phyloP scores from a whole-genome alignment of 2,113 vertebrate genomes.

The Mola mola region DNA sequence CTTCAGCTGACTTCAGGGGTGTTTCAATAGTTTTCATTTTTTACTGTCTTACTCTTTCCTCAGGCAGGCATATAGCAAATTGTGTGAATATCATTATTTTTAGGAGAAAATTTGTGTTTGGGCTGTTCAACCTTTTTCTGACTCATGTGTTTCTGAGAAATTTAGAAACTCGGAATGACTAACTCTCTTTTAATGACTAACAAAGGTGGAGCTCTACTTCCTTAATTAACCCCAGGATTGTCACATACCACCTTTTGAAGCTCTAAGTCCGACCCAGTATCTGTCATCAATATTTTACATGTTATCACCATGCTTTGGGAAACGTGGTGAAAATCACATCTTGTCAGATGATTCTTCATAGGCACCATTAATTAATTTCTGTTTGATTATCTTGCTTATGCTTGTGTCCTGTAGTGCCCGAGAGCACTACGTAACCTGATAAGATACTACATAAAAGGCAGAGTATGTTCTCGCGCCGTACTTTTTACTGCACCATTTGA shows the following conservation, averaged over 20 bases:
- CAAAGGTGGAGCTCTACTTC: not conserved
- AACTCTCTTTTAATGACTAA: not conserved
- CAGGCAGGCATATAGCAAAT: too few species aligned
- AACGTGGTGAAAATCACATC: slow-evolving; percentile 5
- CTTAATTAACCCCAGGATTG: not conserved
- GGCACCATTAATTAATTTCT: slow-evolving; percentile 5
- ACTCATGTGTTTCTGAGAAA: not conserved
- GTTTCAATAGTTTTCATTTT: too few species aligned
- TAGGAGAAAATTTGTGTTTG: too few species aligned
- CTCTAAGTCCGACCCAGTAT: not conserved
- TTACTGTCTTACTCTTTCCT: too few species aligned
- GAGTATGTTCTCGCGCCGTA: slow-evolving; percentile 47
- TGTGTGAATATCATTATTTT: too few species aligned
- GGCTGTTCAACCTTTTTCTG: too few species aligned
- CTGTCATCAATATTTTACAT: not conserved
- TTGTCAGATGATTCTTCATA: slow-evolving; percentile 8
- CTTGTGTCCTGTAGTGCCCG: slow-evolving; percentile 9
- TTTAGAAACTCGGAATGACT: slow-evolving; percentile 3
- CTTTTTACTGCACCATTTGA: slow-evolving; percentile 59
- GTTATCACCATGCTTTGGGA: not conserved
- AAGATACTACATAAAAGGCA: slow-evolving; percentile 49
- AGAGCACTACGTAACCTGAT: slow-evolving; percentile 52
- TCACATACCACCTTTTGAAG: not conserved
- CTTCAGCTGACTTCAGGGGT: too few species aligned
- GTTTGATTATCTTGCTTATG: slow-evolving; percentile 7